A percentile compares a stretch with the other conserved stretches of the same genome.
These are phyloP conservation scores for Tamias sibiricus DNA, from an alignment of 2,113 vertebrate species.

Conservation along the genomic window DNA sequence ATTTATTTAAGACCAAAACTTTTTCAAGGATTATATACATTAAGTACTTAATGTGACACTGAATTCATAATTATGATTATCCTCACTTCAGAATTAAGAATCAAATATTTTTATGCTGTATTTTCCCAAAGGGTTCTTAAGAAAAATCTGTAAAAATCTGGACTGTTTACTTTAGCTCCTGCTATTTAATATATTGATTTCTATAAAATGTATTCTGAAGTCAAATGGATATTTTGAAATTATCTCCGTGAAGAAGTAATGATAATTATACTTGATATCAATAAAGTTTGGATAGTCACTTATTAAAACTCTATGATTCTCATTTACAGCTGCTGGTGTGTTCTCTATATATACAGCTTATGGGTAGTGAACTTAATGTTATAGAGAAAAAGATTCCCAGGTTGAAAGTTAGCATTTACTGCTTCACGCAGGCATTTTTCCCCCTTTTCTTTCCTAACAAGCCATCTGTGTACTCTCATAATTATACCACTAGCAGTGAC, in stretches of 20 bases:
- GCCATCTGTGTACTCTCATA: constrained; percentile 60
- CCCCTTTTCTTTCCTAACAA: constrained; percentile 29
- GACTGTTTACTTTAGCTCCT: background rate
- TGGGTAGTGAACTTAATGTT: constrained; percentile 16
- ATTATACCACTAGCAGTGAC: constrained; percentile 46
- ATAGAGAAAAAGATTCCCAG: background rate
- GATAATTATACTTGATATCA: background rate
- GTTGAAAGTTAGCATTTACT: constrained; percentile 59
- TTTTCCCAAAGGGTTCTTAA: background rate
- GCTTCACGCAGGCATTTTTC: background rate
- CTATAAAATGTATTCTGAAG: constrained; percentile 15
- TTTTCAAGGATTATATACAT: background rate
- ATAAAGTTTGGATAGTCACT: background rate
- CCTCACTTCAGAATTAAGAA: background rate
- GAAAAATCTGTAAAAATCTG: background rate
- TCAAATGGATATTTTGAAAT: constrained; percentile 36
- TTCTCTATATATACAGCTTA: background rate
- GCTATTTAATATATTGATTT: background rate
- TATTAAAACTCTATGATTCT: background rate
- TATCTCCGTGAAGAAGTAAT: background rate
- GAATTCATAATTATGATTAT: background rate
- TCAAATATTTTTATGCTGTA: background rate
- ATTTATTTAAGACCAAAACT: background rate
- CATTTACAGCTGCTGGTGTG: background rate
- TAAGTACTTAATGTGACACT: background rate